Base-by-base conservation (phyloP, 2,888 invertebrate genomes). In the Empis stercorea region DNA sequence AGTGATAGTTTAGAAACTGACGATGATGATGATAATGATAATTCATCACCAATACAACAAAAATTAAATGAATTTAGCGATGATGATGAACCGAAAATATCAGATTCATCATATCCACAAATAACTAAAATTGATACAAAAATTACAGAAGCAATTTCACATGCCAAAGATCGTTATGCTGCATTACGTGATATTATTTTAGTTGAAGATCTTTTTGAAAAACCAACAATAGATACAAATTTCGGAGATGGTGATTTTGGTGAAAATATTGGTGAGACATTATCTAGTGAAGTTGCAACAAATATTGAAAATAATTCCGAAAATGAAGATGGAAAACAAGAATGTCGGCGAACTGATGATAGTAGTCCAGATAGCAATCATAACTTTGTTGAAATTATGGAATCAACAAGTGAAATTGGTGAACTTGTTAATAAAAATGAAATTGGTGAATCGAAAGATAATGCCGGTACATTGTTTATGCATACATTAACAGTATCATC, bases 141-240 rank as follows among this genome's bases (percentile, higher is more conserved):
- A 54, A 70, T 70, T 20, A 67, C 70, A 0, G 66, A 70, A 55
- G 69, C 71, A 11, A 64, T 69, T 16, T 71, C 73, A 1, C 70
- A 70, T 46, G 70, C 73, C n/a, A 74, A 73, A 53, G 87, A 87
- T 65, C 79, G 80, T 57, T 89, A 89, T 61, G 88, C 88, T 1
- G 88, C 88, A 0, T 65, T 89, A 44, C 72, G 88, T 1, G 87
- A 87, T 60, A 79, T 82, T 11, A 84, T 84, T 34, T 71, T 78
- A 47, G 80, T 78, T 0, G 79, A 81, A 59, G 71, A 71, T 57
- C 60, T 71, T 0, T 70, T 70, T 23, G 78, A 78, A 10, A 78
- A 77, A 52, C 59, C 63, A 6, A 30, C 13, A 41, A 30, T 20
- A 14, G 30, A 36, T 5, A 36, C 41, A 27, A 30, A 20, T 3